A percentile compares a stretch with the other conserved stretches of the same genome.
phyloP scores from a whole-genome alignment of 1,140 invertebrate genomes.

The Zaprionus nigranus region DNA sequence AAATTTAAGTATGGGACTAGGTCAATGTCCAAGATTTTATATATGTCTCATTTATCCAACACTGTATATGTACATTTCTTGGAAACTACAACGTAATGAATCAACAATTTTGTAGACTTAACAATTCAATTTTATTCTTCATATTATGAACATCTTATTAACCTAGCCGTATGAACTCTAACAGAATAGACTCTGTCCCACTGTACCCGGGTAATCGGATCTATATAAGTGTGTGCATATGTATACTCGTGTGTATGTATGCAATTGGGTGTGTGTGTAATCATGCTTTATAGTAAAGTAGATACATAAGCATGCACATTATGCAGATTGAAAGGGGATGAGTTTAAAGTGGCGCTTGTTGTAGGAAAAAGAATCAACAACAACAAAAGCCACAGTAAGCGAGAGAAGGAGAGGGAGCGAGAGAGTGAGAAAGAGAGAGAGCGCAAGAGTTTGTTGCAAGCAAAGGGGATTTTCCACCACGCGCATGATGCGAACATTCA shows the following conservation, averaged over 20 bases:
- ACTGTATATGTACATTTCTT: background rate
- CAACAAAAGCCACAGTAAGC: background rate
- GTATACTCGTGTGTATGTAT: constrained; percentile 1
- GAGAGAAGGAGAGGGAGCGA: constrained; percentile 23
- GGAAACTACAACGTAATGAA: background rate
- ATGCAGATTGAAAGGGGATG: constrained; percentile 70
- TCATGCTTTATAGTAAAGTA: constrained; percentile 75
- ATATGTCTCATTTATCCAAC: no score
- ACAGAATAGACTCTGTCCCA: constrained; percentile 24
- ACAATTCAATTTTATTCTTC: background rate
- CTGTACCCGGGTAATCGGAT: constrained; percentile 69
- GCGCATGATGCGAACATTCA: constrained; percentile 10
- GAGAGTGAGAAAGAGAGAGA: constrained; percentile 13
- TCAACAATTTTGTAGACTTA: background rate
- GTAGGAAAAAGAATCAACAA: constrained; percentile 60
- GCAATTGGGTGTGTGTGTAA: constrained; percentile 27
- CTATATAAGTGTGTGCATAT: constrained; percentile 18
- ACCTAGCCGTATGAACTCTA: background rate
- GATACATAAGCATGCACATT: constrained; percentile 81
- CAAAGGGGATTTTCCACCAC: constrained; percentile 28
- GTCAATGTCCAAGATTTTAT: no score
- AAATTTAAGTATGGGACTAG: no score
- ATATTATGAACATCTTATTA: background rate
- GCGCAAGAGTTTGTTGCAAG: constrained; percentile 24
- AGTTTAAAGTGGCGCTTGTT: constrained; percentile 80